phyloP scores from a whole-genome alignment of 2,797 vertebrate genomes.

The Propithecus perrieri region DNA sequence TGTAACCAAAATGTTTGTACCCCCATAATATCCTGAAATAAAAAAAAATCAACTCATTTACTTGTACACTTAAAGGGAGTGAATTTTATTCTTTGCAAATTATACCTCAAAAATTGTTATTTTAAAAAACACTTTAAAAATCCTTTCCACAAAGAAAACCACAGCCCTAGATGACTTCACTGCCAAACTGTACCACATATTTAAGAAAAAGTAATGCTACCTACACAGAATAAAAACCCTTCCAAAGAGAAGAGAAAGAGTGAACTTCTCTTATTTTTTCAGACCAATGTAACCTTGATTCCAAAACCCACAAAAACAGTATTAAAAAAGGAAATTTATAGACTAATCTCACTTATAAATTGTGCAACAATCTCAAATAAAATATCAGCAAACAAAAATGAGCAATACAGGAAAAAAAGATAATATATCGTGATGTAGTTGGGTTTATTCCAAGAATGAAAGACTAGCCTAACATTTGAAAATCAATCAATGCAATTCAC shows the following conservation, averaged over 20 bases:
- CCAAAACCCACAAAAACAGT: neutral
- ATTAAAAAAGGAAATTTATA: neutral
- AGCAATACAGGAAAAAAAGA: neutral
- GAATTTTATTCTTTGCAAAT: neutral
- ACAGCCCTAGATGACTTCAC: neutral
- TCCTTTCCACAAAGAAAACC: neutral
- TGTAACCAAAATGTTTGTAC: too few species aligned
- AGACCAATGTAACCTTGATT: neutral
- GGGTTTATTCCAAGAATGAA: constrained; percentile 2
- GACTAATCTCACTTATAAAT: neutral
- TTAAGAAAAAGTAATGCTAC: neutral
- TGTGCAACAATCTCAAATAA: neutral
- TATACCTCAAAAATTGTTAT: neutral
- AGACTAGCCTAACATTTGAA: neutral
- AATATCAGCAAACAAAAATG: neutral
- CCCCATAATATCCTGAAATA: too few species aligned
- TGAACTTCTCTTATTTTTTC: neutral
- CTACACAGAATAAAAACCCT: neutral
- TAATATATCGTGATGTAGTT: neutral
- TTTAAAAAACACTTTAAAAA: neutral
- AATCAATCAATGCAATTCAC: neutral
- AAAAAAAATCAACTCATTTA: neutral
- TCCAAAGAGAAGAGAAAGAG: neutral
- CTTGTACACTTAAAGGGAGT: neutral
- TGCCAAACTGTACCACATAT: neutral